These are phyloP conservation scores for Caenorhabditis plicata DNA, from an alignment of 2,888 invertebrate genomes.

Conservation along the genomic window DNA sequence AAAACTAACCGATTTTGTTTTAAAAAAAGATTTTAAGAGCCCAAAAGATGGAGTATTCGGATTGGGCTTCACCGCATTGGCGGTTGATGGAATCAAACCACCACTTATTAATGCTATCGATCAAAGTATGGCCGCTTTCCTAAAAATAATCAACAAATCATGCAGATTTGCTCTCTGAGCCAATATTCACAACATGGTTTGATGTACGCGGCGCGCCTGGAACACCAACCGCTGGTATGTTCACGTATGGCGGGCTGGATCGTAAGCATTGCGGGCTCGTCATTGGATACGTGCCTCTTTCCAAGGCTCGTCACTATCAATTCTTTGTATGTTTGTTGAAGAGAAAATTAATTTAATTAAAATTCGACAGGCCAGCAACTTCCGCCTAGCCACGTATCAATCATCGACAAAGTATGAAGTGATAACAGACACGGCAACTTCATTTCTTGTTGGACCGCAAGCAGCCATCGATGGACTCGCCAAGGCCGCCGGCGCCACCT, in stretches of 20 bases:
- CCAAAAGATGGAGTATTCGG: slow-evolving; percentile 46
- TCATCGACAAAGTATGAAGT: slow-evolving; percentile 25
- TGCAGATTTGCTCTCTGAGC: slow-evolving; percentile 40
- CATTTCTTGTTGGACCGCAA: slow-evolving; percentile 35
- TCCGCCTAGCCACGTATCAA: slow-evolving; percentile 18
- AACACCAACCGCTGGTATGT: slow-evolving; percentile 35
- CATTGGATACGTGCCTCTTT: slow-evolving; percentile 31
- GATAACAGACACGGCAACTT: slow-evolving; percentile 41
- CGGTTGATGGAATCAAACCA: slow-evolving; percentile 39
- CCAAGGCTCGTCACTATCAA: slow-evolving; percentile 20
- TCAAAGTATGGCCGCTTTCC: too few species aligned
- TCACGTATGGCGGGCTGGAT: slow-evolving; percentile 48
- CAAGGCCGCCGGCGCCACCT: slow-evolving; percentile 37
- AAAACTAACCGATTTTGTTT: not conserved
- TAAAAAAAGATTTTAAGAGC: slow-evolving; percentile 10
- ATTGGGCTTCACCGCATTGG: slow-evolving; percentile 34
- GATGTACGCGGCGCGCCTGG: slow-evolving; percentile 24
- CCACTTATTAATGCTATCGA: slow-evolving; percentile 38
- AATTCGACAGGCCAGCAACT: slow-evolving; percentile 22
- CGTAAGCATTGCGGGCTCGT: slow-evolving; percentile 35
- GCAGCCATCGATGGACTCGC: slow-evolving; percentile 27
- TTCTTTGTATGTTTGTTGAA: too few species aligned
- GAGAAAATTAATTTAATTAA: too few species aligned
- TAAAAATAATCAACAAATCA: too few species aligned
- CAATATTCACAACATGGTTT: slow-evolving; percentile 47